Percentiles rank a stretch among this genome's conserved stretches.
Conservation (phyloP, 2,888 invertebrate species). For the Agonopterix arenella region DNA sequence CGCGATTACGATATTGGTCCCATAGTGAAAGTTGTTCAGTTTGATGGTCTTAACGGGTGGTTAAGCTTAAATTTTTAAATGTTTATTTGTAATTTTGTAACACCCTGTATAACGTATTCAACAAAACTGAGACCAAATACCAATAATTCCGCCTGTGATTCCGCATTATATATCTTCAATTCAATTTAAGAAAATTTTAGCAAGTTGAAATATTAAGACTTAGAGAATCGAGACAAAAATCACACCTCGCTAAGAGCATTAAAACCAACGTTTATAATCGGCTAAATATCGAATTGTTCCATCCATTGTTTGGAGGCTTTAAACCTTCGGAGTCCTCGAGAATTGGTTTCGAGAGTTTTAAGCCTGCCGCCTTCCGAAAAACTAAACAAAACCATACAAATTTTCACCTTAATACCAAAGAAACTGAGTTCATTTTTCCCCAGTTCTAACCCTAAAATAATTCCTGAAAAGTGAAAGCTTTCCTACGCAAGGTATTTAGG, state of each 20-base stretch:
- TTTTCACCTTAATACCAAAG: conserved; percentile 26
- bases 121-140: no score
- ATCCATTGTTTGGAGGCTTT: conserved; percentile 68
- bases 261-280: conserved; percentile 67
- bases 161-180: no score
- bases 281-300: conserved; percentile 74
- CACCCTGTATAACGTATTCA: no score
- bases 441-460: conserved; percentile 38
- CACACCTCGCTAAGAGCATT: conserved; percentile 72
- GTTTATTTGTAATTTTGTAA: no score
- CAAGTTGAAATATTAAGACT: not conserved
- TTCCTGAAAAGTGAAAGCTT: conserved; percentile 76
- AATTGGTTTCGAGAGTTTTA: conserved; percentile 73
- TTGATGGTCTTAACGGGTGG: no score
- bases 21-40: no score
- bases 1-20: no score
- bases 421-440: no score
- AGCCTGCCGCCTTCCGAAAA: conserved; percentile 68
- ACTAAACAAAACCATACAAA: conserved; percentile 27
- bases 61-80: no score
- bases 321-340: conserved; percentile 58
- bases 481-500: conserved; percentile 73
- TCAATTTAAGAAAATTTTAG: no score
- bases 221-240: conserved; percentile 49
- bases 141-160: no score